Conservation (phyloP, 2,113 vertebrate species). For the Tinamus guttatus region DNA sequence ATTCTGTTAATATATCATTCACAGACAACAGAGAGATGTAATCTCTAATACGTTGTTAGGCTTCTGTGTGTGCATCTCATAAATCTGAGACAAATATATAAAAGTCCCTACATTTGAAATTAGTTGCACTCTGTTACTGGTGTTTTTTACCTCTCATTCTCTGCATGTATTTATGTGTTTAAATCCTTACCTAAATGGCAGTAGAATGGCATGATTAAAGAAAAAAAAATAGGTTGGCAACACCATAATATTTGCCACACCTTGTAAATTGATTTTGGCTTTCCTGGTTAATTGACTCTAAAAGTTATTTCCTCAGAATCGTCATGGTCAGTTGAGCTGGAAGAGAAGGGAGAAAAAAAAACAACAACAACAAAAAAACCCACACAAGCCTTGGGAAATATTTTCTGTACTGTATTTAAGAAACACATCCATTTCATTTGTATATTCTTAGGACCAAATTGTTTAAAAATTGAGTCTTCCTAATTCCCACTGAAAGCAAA, state of each 20-base stretch:
- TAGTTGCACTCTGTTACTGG: neutral
- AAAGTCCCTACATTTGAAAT: conserved; percentile 21
- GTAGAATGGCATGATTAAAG: conserved; percentile 47
- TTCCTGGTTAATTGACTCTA: conserved; percentile 62
- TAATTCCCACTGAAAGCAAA: neutral
- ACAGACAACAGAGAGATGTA: conserved; percentile 25
- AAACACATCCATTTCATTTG: neutral
- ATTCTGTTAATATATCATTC: conserved; percentile 51
- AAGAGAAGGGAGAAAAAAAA: neutral
- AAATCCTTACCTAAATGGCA: conserved; percentile 28
- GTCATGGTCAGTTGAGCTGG: conserved; percentile 26
- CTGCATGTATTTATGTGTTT: neutral
- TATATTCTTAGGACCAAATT: neutral
- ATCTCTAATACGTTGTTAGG: conserved; percentile 15
- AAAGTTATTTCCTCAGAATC: conserved; percentile 56
- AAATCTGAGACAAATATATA: conserved; percentile 12
- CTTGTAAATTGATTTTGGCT: conserved; percentile 57
- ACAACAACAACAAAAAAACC: neutral
- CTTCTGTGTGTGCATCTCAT: neutral
- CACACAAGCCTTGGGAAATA: neutral
- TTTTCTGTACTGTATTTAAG: neutral
- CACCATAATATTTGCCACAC: conserved; percentile 60
- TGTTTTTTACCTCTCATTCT: neutral
- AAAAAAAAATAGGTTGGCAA: neutral
- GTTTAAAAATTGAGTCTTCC: neutral